These are phyloP conservation scores for Luscinia megarhynchos DNA, from an alignment of 2,797 vertebrate species.

Conservation along the genomic window DNA sequence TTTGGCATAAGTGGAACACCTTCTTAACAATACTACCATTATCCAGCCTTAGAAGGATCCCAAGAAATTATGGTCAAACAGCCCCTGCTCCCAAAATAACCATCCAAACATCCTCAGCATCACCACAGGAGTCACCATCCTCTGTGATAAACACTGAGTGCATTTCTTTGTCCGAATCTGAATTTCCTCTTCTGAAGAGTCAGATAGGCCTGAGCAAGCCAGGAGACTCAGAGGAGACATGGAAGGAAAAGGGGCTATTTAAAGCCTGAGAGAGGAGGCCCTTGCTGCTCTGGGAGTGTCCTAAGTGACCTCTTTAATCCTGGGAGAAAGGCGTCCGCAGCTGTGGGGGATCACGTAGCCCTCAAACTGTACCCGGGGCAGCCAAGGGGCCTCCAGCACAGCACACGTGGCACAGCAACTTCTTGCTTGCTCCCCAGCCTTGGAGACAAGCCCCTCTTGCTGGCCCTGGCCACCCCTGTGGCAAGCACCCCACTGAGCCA, in stretches of 20 bases:
- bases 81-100: background rate
- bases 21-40: background rate
- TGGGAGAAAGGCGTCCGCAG: slow-evolving; percentile 68
- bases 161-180: background rate
- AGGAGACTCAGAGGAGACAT: slow-evolving; percentile 6
- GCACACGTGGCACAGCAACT: background rate
- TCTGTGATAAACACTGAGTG: background rate
- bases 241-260: slow-evolving; percentile 52
- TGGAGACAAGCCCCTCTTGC: background rate
- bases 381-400: slow-evolving; percentile 35
- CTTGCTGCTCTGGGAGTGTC: slow-evolving; percentile 32
- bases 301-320: slow-evolving; percentile 73
- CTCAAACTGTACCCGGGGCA: slow-evolving; percentile 50
- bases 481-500: background rate
- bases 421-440: background rate
- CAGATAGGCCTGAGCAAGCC: background rate
- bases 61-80: background rate
- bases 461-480: background rate
- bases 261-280: slow-evolving; percentile 52
- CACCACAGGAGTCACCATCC: background rate
- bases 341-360: slow-evolving; percentile 70
- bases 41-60: background rate
- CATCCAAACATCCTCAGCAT: background rate
- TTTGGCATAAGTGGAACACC: background rate
- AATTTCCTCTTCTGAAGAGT: background rate